Conservation (phyloP, 2,888 invertebrate species). For the Acronicta aceris region DNA sequence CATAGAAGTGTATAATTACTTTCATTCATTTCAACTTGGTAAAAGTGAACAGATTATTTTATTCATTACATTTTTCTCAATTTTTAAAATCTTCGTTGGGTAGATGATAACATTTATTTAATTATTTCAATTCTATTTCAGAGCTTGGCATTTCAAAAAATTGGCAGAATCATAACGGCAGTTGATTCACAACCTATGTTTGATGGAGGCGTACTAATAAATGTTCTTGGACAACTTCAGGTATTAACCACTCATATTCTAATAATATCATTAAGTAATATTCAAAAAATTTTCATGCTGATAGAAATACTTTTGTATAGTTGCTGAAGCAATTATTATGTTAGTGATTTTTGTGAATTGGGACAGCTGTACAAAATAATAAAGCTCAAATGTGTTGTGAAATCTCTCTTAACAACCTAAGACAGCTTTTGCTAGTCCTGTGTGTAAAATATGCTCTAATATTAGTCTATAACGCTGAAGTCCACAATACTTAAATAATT, state of each 20-base stretch:
- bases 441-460: too few species aligned
- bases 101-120: not conserved
- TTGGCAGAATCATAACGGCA: constrained; percentile 96
- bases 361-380: not conserved
- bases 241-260: constrained; percentile 87
- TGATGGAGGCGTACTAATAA: constrained; percentile 98
- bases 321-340: not conserved
- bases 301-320: not conserved
- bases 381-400: too few species aligned
- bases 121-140: constrained; percentile 79
- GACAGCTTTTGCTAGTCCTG: too few species aligned
- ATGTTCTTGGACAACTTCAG: constrained; percentile 98
- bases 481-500: constrained; percentile 23
- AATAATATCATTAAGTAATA: not conserved
- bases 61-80: constrained; percentile 40
- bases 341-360: not conserved
- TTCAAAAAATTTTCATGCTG: not conserved
- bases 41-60: constrained; percentile 9
- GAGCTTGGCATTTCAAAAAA: constrained; percentile 97
- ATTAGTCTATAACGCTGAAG: too few species aligned
- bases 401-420: not conserved
- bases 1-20: not conserved
- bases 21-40: not conserved
- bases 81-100: not conserved
- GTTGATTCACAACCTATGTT: constrained; percentile 99